Evolutionary conservation across 2,888 invertebrate species (phyloP), one percentile per base, ranked within the genome.

Genomic region (Andrena camellia): DNA sequence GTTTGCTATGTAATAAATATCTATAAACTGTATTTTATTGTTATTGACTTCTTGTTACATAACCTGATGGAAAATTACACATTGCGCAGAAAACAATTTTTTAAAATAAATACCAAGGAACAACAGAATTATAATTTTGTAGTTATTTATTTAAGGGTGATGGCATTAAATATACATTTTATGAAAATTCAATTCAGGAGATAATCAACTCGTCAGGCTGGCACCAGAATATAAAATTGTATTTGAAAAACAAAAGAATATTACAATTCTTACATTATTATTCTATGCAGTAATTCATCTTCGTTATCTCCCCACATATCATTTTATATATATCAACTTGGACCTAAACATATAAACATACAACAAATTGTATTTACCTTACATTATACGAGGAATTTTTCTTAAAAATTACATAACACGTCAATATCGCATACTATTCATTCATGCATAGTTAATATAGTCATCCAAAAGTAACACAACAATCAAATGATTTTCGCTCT

Each of bases 141-240:
- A 67, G 23, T 72, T 42, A 57, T 81, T 81, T 80, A 81, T 81
- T 80, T 20, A 64, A 35, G 17, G 63, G 29, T 29, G 20, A 48
- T 59, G 59, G 50, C 48, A n/a, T 72, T 31, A 48, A 8, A 54
- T 3, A 26, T 54, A 57, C 57, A 13, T 57, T 31, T 81, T 73
- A 73, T 62, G 81, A 59, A 73, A 64, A 50, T 70, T 66, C 29
- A 67, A 62, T 69, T 33, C n/a, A 48, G 52, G 31, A 69, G 63
- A 52, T 42, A 73, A 66, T 69, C 35, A 69, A 64, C 7, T 69
- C 42, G 62, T 48, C 4, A 23, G 23, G 35, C 84, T 81, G 87
- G 69, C 74, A 81, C 67, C 67, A 64, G 77, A 77, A 83, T 86
- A 86, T 86, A 86, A 86, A 86, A 86, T 23, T 77, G 66, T 80